Base-by-base conservation (phyloP, 23 tunicate genomes). In the Phallusia fumigata region DNA sequence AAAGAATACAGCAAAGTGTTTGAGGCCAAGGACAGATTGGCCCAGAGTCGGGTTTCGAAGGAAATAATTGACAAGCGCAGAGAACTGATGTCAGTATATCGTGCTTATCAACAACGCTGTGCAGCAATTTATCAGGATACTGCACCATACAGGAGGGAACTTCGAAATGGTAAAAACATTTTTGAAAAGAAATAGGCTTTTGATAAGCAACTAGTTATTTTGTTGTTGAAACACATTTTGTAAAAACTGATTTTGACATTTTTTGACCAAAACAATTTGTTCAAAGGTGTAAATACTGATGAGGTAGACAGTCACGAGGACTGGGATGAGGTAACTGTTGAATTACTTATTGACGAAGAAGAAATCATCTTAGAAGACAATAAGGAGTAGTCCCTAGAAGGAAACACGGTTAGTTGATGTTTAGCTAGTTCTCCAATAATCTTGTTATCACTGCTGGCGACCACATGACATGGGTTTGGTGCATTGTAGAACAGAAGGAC, bases 251-350 rank as follows among this genome's bases (percentile, higher is more conserved):
- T n/a, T n/a, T 40, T 40, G 47, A 40, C 47, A 40, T 40, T 5
- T 10, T 40, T 40, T 40, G n/a, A n/a, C n/a, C n/a, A n/a, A n/a
- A n/a, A n/a, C n/a, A n/a, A n/a, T 40, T 40, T 40, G 47, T 40
- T 40, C 47, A 40, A 40, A 88, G 93, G 97, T 18, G 99, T 92
- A n/a, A 94, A 89, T 73, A 88, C 97, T 26, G 99, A 97, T 69
- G 93, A 90, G 76, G 89, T 92, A 26, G 99, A 93, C 81, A 83
- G 86, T 81, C 91, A 95, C 64, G 97, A 97, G 73, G 97, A 97
- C 81, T 86, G 89, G 91, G 97, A 92, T 64, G 99, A 96, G 84
- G 89, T 91, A 13, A 84, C 85, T 30, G 88, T 97, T 76, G 99
- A 97, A 88, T 52, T 88, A 35, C 87, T 97, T 65, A 86, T 92